Conservation (phyloP, 1,140 invertebrate genomes). For the Neodiprion pinetum region DNA sequence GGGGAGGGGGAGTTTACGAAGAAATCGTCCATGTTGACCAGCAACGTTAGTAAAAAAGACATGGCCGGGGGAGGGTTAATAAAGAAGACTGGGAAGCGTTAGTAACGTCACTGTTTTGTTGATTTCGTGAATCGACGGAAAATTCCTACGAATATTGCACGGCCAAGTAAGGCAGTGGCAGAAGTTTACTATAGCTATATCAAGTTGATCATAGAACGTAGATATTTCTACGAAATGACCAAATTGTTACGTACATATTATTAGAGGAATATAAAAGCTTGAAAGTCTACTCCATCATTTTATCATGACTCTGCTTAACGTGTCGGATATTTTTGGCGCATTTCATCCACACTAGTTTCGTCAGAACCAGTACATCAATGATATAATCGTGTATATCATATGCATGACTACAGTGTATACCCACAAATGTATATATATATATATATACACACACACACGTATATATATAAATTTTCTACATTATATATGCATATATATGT, state of each 20-base stretch:
- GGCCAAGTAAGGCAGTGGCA: no score
- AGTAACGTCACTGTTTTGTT: no score
- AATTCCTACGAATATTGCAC: no score
- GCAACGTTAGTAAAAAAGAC: no score
- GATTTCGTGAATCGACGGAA: no score
- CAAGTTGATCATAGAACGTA: no score
- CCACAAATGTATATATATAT: not conserved
- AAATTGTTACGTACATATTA: slow-evolving; percentile 27
- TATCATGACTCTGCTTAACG: not conserved
- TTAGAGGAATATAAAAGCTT: slow-evolving; percentile 17
- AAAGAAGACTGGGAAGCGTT: no score
- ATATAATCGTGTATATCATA: slow-evolving; percentile 44
- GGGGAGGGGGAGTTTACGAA: no score
- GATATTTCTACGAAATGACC: slow-evolving; percentile 20
- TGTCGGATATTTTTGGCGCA: slow-evolving; percentile 24
- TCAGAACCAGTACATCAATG: slow-evolving; percentile 51
- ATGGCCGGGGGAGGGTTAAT: no score
- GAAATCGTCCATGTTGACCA: no score
- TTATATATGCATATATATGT: no score
- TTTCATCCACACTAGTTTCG: slow-evolving; percentile 33
- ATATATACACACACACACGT: slow-evolving; percentile 17
- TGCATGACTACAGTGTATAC: slow-evolving; percentile 21
- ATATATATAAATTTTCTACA: slow-evolving; percentile 19
- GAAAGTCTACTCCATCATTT: slow-evolving; percentile 21
- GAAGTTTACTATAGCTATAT: no score